Conservation (phyloP, 2,797 vertebrate genomes). For the Ptychobarbus kaznakovi region DNA sequence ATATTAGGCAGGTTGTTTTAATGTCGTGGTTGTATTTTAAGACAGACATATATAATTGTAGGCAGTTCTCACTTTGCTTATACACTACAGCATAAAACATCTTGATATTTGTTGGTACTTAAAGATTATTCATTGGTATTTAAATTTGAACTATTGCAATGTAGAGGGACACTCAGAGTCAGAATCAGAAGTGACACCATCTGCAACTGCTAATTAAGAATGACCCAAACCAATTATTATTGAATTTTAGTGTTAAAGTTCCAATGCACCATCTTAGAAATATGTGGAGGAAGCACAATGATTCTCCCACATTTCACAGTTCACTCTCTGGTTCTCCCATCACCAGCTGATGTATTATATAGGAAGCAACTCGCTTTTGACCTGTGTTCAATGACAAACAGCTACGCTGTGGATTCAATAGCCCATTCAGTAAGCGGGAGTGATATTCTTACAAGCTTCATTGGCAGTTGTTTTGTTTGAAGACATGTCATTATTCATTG, state of each 20-base stretch:
- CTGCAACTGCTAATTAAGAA: neutral
- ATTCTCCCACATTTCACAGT: neutral
- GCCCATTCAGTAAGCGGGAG: conserved; percentile 43
- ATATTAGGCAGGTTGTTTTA: neutral
- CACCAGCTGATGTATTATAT: conserved; percentile 52
- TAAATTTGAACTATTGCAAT: neutral
- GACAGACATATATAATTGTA: neutral
- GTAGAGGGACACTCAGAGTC: neutral
- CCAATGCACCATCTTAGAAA: neutral
- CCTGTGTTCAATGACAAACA: conserved; percentile 54
- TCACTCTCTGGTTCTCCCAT: conserved; percentile 34
- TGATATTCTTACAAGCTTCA: conserved; percentile 46
- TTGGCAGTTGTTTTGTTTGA: conserved; percentile 57
- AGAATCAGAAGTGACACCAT: neutral
- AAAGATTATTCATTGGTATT: neutral
- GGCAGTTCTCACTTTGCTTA: neutral
- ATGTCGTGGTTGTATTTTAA: neutral
- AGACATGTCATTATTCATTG: conserved; percentile 57
- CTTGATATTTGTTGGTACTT: neutral
- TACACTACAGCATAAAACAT: neutral
- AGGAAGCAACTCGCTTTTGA: conserved; percentile 54
- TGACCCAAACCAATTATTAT: neutral
- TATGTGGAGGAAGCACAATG: neutral
- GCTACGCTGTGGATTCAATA: conserved; percentile 44
- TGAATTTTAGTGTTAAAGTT: neutral